phyloP scores from a whole-genome alignment of 2,113 vertebrate genomes.

The Epinephelus moara region DNA sequence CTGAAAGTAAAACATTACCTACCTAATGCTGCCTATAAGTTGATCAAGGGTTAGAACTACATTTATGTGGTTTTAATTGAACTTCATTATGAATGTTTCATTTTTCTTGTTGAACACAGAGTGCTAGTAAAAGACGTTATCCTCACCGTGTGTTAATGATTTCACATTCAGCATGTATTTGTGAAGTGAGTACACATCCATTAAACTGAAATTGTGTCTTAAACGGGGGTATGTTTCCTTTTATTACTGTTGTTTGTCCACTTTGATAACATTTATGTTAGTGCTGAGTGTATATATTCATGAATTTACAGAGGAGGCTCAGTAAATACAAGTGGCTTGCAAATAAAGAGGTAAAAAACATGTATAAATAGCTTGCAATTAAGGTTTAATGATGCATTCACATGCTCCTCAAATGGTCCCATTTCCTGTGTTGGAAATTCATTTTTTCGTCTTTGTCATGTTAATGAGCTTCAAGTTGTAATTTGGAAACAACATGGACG shows the following conservation, averaged over 20 bases:
- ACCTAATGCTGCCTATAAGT: slow-evolving; percentile 36
- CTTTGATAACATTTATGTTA: not conserved
- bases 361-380: no score
- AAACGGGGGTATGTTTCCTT: slow-evolving; percentile 20
- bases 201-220: slow-evolving; percentile 67
- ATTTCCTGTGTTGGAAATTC: no score
- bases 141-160: slow-evolving; percentile 51
- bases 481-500: no score
- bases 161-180: slow-evolving; percentile 69
- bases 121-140: slow-evolving; percentile 36
- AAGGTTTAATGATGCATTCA: no score
- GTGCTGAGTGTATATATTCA: not conserved
- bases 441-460: no score
- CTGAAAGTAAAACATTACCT: slow-evolving; percentile 52
- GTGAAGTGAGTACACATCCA: slow-evolving; percentile 65
- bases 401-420: no score
- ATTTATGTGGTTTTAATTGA: slow-evolving; percentile 39
- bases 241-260: not conserved
- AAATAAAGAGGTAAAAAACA: not conserved
- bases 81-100: slow-evolving; percentile 37
- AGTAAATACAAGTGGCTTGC: not conserved
- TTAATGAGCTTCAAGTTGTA: no score
- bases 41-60: not conserved
- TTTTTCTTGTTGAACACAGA: slow-evolving; percentile 49
- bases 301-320: not conserved